Conservation (phyloP, 2,888 invertebrate species). For the Acronicta aceris region DNA sequence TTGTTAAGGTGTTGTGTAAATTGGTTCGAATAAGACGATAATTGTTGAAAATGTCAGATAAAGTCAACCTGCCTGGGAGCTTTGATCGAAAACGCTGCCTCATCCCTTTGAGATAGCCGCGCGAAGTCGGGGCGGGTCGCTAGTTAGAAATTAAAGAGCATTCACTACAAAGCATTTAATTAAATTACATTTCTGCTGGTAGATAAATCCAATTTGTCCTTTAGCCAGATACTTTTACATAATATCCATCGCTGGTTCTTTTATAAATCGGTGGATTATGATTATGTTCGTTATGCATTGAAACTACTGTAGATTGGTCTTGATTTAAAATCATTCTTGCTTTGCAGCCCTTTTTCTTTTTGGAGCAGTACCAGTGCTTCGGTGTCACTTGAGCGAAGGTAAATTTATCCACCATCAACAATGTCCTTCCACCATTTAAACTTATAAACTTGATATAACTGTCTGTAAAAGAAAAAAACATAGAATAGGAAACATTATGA, state of each 20-base stretch:
- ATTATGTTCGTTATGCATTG: neutral
- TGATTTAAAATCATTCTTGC: neutral
- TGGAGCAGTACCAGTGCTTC: neutral
- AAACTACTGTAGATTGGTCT: neutral
- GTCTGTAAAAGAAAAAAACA: neutral
- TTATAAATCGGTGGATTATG: neutral
- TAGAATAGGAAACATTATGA: neutral
- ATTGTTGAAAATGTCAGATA: too few species aligned
- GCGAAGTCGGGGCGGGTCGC: too few species aligned
- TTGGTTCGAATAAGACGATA: too few species aligned
- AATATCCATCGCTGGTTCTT: neutral
- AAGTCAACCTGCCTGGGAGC: too few species aligned
- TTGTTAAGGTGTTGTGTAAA: too few species aligned
- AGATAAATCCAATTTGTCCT: neutral
- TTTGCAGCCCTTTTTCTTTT: neutral
- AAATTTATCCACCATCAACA: neutral
- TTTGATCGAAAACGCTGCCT: too few species aligned
- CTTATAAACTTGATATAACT: neutral
- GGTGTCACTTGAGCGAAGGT: neutral
- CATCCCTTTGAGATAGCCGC: too few species aligned
- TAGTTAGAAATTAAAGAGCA: too few species aligned
- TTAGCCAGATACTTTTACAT: constrained; percentile 10
- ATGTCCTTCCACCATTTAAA: neutral
- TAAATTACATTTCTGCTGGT: too few species aligned
- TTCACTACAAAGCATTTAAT: too few species aligned